Evolutionary conservation across 2,888 invertebrate genomes (phyloP).

Genomic region (Cephus runcator): DNA sequence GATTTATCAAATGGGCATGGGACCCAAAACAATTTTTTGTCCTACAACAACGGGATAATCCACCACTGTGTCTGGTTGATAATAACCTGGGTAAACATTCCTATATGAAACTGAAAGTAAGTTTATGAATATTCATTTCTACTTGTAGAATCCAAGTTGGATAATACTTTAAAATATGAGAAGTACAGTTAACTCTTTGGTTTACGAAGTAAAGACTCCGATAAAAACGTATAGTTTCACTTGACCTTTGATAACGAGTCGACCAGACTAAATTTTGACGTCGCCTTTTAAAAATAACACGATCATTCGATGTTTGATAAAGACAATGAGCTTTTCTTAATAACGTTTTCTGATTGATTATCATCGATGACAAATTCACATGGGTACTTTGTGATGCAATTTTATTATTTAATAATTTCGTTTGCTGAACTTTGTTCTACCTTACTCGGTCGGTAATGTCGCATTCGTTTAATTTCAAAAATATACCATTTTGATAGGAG

Average conservation of each 20-base stretch:
- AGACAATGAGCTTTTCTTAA: background rate
- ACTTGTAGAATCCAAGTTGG: background rate
- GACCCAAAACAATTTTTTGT: conserved; percentile 65
- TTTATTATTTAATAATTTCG: background rate
- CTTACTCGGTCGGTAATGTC: background rate
- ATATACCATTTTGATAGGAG: background rate
- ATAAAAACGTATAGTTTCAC: conserved; percentile 11
- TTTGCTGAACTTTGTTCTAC: background rate
- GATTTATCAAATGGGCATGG: conserved; percentile 67
- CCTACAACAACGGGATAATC: conserved; percentile 68
- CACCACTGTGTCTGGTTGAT: conserved; percentile 72
- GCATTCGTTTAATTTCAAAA: background rate
- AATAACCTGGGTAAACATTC: conserved; percentile 72
- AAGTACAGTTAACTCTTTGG: background rate
- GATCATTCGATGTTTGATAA: background rate
- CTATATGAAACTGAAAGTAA: conserved; percentile 74
- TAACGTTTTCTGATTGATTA: background rate
- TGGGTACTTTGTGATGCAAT: background rate
- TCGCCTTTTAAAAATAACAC: background rate
- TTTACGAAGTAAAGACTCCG: background rate
- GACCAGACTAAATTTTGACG: background rate
- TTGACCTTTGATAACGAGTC: conserved; percentile 25
- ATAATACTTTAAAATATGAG: background rate
- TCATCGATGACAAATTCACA: background rate
- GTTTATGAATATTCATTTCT: conserved; percentile 25